Conservation (phyloP, 92 coral and sea anemone genomes). For the Phenganax marumi region DNA sequence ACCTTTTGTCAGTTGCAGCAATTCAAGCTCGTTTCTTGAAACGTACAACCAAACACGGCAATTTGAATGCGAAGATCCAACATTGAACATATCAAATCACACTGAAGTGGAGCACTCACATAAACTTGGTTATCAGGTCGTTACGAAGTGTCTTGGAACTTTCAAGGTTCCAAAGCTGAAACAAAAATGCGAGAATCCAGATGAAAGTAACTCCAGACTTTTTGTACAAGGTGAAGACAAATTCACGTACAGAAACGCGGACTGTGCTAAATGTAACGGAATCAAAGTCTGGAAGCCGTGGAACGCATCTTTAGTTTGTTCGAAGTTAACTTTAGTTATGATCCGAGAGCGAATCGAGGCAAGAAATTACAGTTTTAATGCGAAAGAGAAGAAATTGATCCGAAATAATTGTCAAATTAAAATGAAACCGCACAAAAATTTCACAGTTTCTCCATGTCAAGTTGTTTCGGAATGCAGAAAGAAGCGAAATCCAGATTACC, state of each 20-base stretch:
- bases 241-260: conserved; percentile 7
- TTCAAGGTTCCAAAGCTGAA: conserved; percentile 9
- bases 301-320: conserved; percentile 9
- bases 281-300: neutral
- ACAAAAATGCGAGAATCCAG: conserved; percentile 27
- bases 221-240: conserved; percentile 21
- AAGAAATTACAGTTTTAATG: neutral
- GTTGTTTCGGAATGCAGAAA: neutral
- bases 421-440: neutral
- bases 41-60: neutral
- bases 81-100: conserved; percentile 12
- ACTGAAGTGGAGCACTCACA: neutral
- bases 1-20: neutral
- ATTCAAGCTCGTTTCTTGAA: neutral
- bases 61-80: conserved; percentile 10
- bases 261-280: conserved; percentile 29
- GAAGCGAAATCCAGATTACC: conserved; percentile 7
- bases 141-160: neutral
- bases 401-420: conserved; percentile 2
- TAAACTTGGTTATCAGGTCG: neutral
- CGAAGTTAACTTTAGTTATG: neutral
- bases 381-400: neutral
- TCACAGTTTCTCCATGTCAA: neutral
- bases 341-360: neutral
- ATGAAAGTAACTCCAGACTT: neutral